Evolutionary conservation across 2,888 invertebrate genomes (phyloP), one percentile per base, ranked within the genome.

Genomic region (Altica lythri): DNA sequence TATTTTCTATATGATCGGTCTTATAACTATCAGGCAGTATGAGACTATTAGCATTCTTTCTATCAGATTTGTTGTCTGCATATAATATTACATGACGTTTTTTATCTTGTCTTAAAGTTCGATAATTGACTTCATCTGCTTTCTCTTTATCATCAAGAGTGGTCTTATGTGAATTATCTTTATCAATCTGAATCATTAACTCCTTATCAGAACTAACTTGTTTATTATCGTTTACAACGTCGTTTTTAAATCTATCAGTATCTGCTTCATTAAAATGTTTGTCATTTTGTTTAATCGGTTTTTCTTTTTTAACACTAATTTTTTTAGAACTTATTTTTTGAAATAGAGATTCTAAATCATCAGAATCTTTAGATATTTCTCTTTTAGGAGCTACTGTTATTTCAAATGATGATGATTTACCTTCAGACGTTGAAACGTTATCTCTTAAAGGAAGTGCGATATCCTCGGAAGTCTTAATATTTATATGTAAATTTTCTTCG

Each of bases 11-110:
- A 4, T 2, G 9, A 32, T 32, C n/a, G 4, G 10, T n/a, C 3
- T 4, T 6, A 30, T 16, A n/a, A n/a, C 9, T 17, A 14, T 44
- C 30, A 4, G 14, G 8, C 9, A 32, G 22, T 12, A 9, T 13
- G 18, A 49, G 13, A 32, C 40, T 49, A 19, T 12, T 37, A 4
- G 25, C 34, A 8, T 37, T 14, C 27, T 27, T 30, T 10, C 30
- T 32, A 6, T 32, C 12, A 2, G 19, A 13, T 16, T 22, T 40
- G 19, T 49, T 40, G 25, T 49, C 42, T 49, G 40, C 30, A n/a
- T 40, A 42, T 18, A 49, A 42, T 13, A 49, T 49, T 9, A 40
- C 32, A 18, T 49, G 30, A 29, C 29, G 29, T 16, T 38, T 38
- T 17, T 9, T 14, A 3, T 14, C 22, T 9, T 19, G 19, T 34